These are phyloP conservation scores for Lipophrys pholis DNA, from an alignment of 2,113 vertebrate genomes.

Conservation along the genomic window DNA sequence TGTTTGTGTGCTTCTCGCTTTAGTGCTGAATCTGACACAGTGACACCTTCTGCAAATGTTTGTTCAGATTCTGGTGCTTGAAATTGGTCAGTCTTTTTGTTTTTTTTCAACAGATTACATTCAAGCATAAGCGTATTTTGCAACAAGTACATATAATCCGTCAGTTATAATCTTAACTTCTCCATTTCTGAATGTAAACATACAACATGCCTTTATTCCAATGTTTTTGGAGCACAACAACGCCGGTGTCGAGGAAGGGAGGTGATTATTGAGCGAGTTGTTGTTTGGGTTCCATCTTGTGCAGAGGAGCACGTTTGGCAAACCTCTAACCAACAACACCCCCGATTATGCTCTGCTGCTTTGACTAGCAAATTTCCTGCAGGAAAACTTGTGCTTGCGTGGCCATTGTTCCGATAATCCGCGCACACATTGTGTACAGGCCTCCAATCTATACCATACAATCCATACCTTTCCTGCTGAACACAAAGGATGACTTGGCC, in stretches of 20 bases:
- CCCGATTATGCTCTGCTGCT: slow-evolving; percentile 10
- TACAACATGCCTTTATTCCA: background rate
- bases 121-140: too few species aligned
- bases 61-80: too few species aligned
- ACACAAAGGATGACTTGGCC: slow-evolving; percentile 48
- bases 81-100: too few species aligned
- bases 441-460: background rate
- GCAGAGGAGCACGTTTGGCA: background rate
- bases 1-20: too few species aligned
- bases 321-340: slow-evolving; percentile 5
- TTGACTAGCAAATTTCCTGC: slow-evolving; percentile 62
- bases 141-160: too few species aligned
- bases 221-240: background rate
- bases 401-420: slow-evolving; percentile 14
- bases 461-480: slow-evolving; percentile 25
- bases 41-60: too few species aligned
- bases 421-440: background rate
- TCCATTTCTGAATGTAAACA: too few species aligned
- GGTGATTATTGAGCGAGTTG: background rate
- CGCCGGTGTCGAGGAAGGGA: background rate
- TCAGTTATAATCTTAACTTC: too few species aligned
- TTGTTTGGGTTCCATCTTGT: background rate
- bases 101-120: too few species aligned
- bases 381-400: slow-evolving; percentile 5
- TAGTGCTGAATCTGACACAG: too few species aligned